Evolutionary conservation across 37 sponge, comb jelly and placozoan genomes (phyloP), one percentile per base, ranked within the genome.

Genomic region (Cliona cf. orientalis): DNA sequence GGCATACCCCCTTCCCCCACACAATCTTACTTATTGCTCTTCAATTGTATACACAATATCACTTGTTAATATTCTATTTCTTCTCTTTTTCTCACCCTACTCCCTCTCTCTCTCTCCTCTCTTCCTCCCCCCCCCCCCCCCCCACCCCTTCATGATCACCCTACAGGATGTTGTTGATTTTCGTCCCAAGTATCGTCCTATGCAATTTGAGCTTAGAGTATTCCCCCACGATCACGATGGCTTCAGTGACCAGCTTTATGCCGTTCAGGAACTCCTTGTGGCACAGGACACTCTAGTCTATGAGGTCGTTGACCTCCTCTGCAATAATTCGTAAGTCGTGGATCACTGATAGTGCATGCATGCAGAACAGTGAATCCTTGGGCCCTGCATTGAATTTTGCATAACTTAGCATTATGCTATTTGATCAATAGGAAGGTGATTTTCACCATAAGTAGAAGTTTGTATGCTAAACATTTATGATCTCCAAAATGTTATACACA

Each of bases 101-200:
- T 49, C 53, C 14, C 53, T 49, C 53, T 49, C 53, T 49, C 53
- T 49, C 53, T 49, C 53, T 49, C 53, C 53, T 49, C 53, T 28
- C 11, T 67, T 7, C 36, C 68, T 67, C 11, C 36, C 68, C 40
- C 26, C 26, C 26, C 68, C 26, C 40, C 17, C 26, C 17, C 40
- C 36, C 11, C 12, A 36, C 40, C n/a, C n/a, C n/a, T n/a, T n/a
- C n/a, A n/a, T n/a, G n/a, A n/a, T n/a, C n/a, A n/a, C n/a, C n/a
- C n/a, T n/a, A 42, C 25, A 95, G 96, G 92, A 95, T 86, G 81
- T 85, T 5, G 29, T 95, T 19, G 96, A 95, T 69, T 95, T 92
- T 37, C 82, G 86, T 58, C 83, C 91, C n/a, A 91, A 89, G 71
- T 95, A 92, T 68, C 80, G 92, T n/a, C 82, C 87, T 44, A 89